Evolutionary conservation across 2,113 vertebrate genomes (phyloP), one percentile per base, ranked within the genome.

Genomic region (Oriolus oriolus): DNA sequence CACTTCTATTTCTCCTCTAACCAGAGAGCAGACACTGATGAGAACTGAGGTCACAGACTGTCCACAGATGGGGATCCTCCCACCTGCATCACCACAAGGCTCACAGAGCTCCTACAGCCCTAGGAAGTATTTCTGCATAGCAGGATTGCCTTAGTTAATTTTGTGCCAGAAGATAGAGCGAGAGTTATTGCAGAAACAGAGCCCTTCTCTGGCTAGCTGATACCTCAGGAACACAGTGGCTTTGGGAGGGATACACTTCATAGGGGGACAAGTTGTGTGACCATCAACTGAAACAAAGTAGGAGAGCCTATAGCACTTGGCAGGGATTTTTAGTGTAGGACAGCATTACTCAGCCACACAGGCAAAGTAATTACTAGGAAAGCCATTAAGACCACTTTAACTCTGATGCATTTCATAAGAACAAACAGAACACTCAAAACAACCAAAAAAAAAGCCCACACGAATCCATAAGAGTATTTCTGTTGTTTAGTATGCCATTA

Each of bases 211-310:
- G 44, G 5, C 33, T 59, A 20, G 24, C 9, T 15, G 6, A 11
- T 11, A 24, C 8, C 19, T 75, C 56, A 65, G 33, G 20, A 78
- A 6, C 4, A 14, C 26, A 7, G 8, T 22, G 26, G 21, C 16
- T 66, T 84, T 78, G 17, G 23, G 20, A 75, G 3, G 3, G 8
- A 41, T 16, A 9, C 0, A 2, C 2, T 74, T 21, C 0, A 0
- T 5, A 19, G 6, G 6, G 13, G 7, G 1, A 21, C 5, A 23
- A 20, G 24, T 11, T 83, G 7, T 61, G 41, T 53, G 45, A 57
- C 6, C 27, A 24, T 7, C 17, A 44, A 3, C 7, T n/a, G 33
- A 35, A 56, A 35, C 3, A 49, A 69, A 26, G 18, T 10, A 41
- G 31, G 13, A 54, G 8, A 22, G 7, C n/a, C 23, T 68, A 22